Conservation (phyloP, 2,797 vertebrate genomes). For the Intellagama lesueurii region DNA sequence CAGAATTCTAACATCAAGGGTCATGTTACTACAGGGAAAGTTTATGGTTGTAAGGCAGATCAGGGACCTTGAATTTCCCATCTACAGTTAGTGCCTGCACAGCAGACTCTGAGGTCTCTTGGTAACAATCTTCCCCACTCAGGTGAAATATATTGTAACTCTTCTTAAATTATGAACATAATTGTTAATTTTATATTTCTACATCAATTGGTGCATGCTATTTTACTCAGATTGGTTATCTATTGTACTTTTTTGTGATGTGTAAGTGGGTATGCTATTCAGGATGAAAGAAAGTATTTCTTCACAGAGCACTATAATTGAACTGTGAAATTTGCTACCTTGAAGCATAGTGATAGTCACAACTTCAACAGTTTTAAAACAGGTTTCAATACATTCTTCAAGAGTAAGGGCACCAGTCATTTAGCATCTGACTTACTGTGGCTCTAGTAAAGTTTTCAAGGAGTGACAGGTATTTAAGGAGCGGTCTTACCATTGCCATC, state of each 20-base stretch:
- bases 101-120: too few relatives aligned
- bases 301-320: background rate
- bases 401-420: background rate
- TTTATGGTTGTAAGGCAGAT: too few relatives aligned
- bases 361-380: background rate
- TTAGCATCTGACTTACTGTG: background rate
- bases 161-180: too few relatives aligned
- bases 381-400: background rate
- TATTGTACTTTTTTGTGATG: background rate
- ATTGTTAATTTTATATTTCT: too few relatives aligned
- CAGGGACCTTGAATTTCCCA: too few relatives aligned
- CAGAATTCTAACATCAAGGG: too few relatives aligned
- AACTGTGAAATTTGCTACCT: background rate
- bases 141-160: too few relatives aligned
- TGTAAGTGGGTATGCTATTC: background rate
- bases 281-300: background rate
- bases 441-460: too few relatives aligned
- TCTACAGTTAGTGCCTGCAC: too few relatives aligned
- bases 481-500: background rate
- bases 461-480: too few relatives aligned
- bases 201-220: background rate
- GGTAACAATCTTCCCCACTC: too few relatives aligned
- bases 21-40: too few relatives aligned
- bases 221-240: background rate
- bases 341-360: background rate